phyloP scores from a whole-genome alignment of 2,113 vertebrate species.

The Aphyosemion australe region DNA sequence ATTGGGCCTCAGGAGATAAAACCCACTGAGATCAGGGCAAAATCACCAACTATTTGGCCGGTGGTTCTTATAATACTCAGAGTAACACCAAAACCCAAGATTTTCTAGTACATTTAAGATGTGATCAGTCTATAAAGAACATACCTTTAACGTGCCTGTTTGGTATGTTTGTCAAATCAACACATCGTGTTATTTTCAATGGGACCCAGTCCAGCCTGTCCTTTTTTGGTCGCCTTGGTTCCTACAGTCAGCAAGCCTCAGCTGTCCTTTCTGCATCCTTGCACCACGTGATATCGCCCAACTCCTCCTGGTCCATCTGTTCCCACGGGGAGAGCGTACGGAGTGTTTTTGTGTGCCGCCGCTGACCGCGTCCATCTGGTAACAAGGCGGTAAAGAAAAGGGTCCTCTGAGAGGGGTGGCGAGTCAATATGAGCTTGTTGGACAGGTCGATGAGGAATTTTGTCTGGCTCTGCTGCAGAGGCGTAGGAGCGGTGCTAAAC shows the following conservation, averaged over 20 bases:
- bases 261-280: slow-evolving; percentile 17
- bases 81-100: too few species aligned
- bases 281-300: slow-evolving; percentile 29
- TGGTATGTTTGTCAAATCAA: background rate
- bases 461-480: slow-evolving; percentile 14
- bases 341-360: slow-evolving; percentile 26
- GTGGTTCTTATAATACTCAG: too few species aligned
- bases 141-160: background rate
- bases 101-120: too few species aligned
- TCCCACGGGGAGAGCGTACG: slow-evolving; percentile 23
- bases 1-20: background rate
- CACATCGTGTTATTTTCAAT: background rate
- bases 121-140: too few species aligned
- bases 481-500: slow-evolving; percentile 19
- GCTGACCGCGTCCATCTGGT: slow-evolving; percentile 55
- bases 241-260: slow-evolving; percentile 6
- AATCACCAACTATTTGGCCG: too few species aligned
- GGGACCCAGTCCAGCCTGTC: background rate
- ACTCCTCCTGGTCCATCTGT: slow-evolving; percentile 59
- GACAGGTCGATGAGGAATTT: slow-evolving; percentile 32
- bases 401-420: slow-evolving; percentile 23
- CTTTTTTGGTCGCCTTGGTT: background rate
- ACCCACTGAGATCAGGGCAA: background rate
- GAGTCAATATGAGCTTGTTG: slow-evolving; percentile 37
- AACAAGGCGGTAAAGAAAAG: slow-evolving; percentile 56